Evolutionary conservation across 2,113 vertebrate genomes (phyloP).

Genomic region (Dendrocopos noguchii): DNA sequence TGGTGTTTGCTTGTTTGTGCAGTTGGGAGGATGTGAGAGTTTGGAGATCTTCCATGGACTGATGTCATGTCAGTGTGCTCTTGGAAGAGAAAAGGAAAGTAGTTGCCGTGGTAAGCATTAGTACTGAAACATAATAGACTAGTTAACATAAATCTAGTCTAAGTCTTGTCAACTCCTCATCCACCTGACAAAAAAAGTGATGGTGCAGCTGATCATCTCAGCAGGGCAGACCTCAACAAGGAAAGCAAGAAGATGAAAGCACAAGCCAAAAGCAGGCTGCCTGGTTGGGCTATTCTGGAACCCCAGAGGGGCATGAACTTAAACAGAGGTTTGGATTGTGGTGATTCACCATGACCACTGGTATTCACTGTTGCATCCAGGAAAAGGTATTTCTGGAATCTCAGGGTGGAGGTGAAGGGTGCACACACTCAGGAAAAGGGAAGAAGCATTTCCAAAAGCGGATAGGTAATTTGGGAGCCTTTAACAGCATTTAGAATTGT

Average conservation of each 20-base stretch:
- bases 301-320: background rate
- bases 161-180: background rate
- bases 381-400: background rate
- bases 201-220: background rate
- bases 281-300: background rate
- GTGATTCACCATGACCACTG: background rate
- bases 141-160: background rate
- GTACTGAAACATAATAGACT: background rate
- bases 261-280: background rate
- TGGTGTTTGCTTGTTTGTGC: background rate
- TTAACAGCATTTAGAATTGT: background rate
- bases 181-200: background rate
- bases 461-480: background rate
- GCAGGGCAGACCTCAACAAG: background rate
- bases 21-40: background rate
- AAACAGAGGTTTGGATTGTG: background rate
- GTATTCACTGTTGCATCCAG: background rate
- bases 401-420: rapidly evolving
- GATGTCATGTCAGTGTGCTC: background rate
- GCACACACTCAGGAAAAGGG: background rate
- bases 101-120: background rate
- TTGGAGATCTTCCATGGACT: background rate
- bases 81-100: background rate
- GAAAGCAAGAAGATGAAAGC: background rate
- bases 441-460: background rate